Evolutionary conservation across 2,113 vertebrate species (phyloP).

Genomic region (Syngnathus scovelli): DNA sequence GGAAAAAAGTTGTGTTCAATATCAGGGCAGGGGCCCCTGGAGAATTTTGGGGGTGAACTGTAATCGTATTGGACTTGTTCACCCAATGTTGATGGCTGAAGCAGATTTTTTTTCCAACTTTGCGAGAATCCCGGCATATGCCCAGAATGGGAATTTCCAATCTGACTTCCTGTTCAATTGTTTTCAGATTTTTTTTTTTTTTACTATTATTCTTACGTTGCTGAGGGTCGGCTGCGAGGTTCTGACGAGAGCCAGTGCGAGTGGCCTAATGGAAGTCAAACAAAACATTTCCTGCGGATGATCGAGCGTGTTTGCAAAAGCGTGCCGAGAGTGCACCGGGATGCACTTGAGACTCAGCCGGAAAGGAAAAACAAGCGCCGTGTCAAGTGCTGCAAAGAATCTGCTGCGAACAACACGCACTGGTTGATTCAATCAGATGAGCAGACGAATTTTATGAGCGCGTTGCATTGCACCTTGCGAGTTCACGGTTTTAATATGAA

Average conservation of each 20-base stretch:
- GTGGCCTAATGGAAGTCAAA: neutral
- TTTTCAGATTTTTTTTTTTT: too few relatives aligned
- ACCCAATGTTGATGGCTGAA: too few relatives aligned
- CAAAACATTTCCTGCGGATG: neutral
- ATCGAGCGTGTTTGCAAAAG: neutral
- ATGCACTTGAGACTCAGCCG: neutral
- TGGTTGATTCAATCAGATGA: neutral
- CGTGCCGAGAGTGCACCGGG: neutral
- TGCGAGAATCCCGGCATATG: too few relatives aligned
- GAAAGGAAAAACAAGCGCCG: neutral
- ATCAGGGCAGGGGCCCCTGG: too few relatives aligned
- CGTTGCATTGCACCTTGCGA: neutral
- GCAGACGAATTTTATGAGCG: neutral
- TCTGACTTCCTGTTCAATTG: too few relatives aligned
- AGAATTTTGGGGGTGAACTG: too few relatives aligned
- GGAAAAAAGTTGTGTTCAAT: too few relatives aligned
- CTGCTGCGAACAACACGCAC: too few relatives aligned
- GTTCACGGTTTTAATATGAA: conserved; percentile 11
- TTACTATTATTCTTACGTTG: too few relatives aligned
- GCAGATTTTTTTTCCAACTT: too few relatives aligned
- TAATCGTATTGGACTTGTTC: too few relatives aligned
- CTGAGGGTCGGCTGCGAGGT: neutral
- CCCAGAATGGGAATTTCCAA: too few relatives aligned
- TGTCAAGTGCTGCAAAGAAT: neutral
- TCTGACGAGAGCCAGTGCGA: neutral